Conservation (phyloP, 2,797 vertebrate species). For the Sebastes jordani region DNA sequence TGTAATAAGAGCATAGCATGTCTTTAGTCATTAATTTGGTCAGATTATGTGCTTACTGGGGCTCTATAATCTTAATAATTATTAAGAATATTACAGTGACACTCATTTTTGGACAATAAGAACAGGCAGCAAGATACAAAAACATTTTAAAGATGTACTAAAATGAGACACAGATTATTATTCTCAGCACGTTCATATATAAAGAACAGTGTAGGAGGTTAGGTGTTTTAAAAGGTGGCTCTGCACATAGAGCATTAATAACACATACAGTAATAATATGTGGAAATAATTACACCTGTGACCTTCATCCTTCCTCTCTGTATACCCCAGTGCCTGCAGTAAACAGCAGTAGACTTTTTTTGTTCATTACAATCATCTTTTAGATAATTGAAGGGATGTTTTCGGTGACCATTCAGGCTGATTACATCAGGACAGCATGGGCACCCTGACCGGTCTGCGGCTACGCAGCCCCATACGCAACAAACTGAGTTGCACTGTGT, state of each 20-base stretch:
- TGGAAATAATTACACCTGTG: too few species aligned
- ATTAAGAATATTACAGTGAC: not conserved
- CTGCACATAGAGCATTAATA: too few species aligned
- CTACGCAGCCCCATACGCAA: too few species aligned
- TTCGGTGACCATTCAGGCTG: not conserved
- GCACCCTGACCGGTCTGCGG: too few species aligned
- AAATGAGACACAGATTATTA: not conserved
- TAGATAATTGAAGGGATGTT: not conserved
- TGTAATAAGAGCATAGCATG: not conserved
- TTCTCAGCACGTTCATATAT: not conserved
- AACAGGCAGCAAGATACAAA: not conserved
- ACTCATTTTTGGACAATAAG: not conserved
- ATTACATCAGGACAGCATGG: too few species aligned
- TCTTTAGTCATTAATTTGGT: not conserved
- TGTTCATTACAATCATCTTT: not conserved
- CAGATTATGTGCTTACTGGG: not conserved
- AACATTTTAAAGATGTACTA: not conserved
- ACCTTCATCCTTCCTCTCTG: fast-evolving
- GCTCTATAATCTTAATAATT: not conserved
- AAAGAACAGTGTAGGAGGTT: not conserved
- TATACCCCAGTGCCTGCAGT: not conserved
- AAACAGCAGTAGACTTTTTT: not conserved
- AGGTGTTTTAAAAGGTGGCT: not conserved
- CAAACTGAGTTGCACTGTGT: fast-evolving
- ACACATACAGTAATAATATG: not conserved